A percentile compares a stretch with the other conserved stretches of the same genome.
Conservation (phyloP, 1,140 invertebrate species). For the Papilio xuthus region DNA sequence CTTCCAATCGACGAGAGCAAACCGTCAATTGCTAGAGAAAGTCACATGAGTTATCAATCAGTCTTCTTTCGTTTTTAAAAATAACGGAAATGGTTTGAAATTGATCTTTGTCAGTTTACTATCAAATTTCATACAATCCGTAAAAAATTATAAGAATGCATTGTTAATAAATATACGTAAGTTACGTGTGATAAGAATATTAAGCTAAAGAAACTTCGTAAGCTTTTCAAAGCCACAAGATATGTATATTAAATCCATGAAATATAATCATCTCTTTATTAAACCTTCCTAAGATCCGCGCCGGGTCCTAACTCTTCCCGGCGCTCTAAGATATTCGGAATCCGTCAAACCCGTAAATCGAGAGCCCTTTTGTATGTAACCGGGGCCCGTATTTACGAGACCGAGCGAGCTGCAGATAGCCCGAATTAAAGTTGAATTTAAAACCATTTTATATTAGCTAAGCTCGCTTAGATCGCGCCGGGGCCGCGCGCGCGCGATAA, state of each 20-base stretch:
- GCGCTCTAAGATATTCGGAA: constrained; percentile 73
- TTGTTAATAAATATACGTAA: neutral
- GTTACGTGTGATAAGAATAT: neutral
- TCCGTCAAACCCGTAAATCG: constrained; percentile 77
- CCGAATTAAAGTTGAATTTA: constrained; percentile 81
- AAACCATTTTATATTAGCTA: constrained; percentile 82
- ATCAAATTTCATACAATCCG: constrained; percentile 34
- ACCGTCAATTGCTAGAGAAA: neutral
- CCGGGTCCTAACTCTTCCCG: constrained; percentile 61
- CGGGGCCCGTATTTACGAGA: constrained; percentile 60
- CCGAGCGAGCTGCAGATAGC: constrained; percentile 71
- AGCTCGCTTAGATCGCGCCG: constrained; percentile 78
- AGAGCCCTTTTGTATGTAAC: constrained; percentile 68
- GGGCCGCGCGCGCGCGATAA: constrained; percentile 84
- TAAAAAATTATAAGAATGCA: neutral
- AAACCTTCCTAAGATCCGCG: constrained; percentile 51
- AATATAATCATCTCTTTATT: constrained; percentile 51
- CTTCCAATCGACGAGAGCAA: constrained; percentile 43
- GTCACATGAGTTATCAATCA: neutral
- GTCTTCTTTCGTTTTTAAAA: too few relatives aligned
- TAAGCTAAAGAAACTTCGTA: neutral
- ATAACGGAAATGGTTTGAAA: too few relatives aligned
- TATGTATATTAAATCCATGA: constrained; percentile 32
- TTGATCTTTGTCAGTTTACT: constrained; percentile 45
- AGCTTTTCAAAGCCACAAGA: constrained; percentile 37